These are phyloP conservation scores for Protonibea diacanthus DNA, from an alignment of 2,797 vertebrate genomes.

Conservation along the genomic window DNA sequence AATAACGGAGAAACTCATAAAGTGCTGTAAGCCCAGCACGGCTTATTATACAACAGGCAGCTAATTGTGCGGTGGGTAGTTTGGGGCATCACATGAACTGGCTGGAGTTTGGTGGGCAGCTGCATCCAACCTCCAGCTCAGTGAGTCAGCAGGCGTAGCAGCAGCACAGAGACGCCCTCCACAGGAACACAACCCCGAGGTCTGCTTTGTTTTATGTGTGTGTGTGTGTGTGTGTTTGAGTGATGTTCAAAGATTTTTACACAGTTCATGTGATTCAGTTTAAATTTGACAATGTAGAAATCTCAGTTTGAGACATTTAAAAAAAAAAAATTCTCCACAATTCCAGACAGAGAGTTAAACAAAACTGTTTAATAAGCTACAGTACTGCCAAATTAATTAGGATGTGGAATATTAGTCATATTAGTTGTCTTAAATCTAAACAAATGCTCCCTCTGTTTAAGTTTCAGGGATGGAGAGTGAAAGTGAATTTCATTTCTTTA, in stretches of 20 bases:
- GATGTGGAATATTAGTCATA: background rate
- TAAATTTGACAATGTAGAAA: background rate
- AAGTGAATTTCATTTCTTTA: too few relatives aligned
- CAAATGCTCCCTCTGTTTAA: background rate
- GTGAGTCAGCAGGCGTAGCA: conserved; percentile 28
- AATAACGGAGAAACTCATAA: conserved; percentile 51
- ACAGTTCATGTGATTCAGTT: background rate
- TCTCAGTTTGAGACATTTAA: background rate
- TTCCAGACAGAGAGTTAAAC: background rate
- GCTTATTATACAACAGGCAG: conserved; percentile 66
- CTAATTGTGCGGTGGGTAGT: conserved; percentile 54
- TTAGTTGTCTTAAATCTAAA: background rate
- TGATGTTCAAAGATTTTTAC: background rate
- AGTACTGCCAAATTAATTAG: background rate
- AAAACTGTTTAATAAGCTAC: background rate
- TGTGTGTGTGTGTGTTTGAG: background rate
- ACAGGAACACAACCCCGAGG: conserved; percentile 16
- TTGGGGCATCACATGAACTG: conserved; percentile 64
- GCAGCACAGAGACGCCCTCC: conserved; percentile 34
- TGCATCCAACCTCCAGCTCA: conserved; percentile 44
- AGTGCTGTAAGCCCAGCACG: conserved; percentile 56
- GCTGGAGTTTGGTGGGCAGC: conserved; percentile 40
- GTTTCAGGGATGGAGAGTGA: background rate
- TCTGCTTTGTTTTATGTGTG: background rate
- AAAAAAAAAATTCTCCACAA: too few relatives aligned